These are phyloP conservation scores for Galagoides demidoff DNA, from an alignment of 2,797 vertebrate species.

Conservation along the genomic window DNA sequence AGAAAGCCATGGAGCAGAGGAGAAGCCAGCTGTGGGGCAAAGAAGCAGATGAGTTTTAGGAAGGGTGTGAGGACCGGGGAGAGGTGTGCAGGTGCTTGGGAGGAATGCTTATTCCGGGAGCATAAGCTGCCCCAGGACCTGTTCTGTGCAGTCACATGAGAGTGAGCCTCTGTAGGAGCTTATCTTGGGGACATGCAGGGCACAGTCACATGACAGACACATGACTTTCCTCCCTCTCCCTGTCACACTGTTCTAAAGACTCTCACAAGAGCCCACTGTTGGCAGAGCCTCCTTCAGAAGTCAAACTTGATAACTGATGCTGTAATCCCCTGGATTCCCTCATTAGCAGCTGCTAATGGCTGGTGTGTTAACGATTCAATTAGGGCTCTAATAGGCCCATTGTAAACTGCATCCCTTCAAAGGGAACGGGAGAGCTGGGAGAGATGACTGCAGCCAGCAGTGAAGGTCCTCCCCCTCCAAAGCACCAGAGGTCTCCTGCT, in stretches of 20 bases:
- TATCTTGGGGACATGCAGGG: not conserved
- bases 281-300: constrained; percentile 78
- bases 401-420: constrained; percentile 85
- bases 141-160: not conserved
- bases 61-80: not conserved
- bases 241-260: constrained; percentile 70
- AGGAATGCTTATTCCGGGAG: no score
- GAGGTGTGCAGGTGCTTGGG: not conserved
- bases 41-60: not conserved
- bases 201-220: not conserved
- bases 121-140: not conserved
- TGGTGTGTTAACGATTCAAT: constrained; percentile 84
- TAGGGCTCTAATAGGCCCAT: constrained; percentile 85
- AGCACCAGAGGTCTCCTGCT: not conserved
- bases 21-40: not conserved
- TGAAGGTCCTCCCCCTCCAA: not conserved
- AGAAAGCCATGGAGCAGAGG: not conserved
- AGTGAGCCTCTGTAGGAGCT: not conserved
- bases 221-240: not conserved
- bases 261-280: constrained; percentile 76
- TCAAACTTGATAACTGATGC: constrained; percentile 84
- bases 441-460: constrained; percentile 49
- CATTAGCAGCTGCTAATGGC: constrained; percentile 87
- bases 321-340: constrained; percentile 86
- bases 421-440: constrained; percentile 77